Evolutionary conservation across 2,888 invertebrate genomes (phyloP), one percentile per base, ranked within the genome.

Genomic region (Cerceris rybyensis): DNA sequence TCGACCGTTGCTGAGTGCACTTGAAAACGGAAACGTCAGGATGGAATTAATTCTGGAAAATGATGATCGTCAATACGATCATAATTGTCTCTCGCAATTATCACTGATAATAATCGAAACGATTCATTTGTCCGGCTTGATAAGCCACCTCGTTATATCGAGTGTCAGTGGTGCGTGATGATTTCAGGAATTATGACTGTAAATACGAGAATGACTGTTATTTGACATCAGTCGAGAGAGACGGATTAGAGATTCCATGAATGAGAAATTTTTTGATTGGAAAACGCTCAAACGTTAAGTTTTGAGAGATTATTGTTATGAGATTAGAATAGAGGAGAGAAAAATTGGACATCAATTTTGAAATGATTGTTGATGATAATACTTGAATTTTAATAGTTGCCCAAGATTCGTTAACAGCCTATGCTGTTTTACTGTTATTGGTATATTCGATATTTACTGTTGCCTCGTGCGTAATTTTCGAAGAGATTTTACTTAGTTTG

Each of bases 351-450:
- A 14, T 8, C 39, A 59, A 58, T 64, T 66, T 58, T 14, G 13
- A 63, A 16, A 50, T 63, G 1, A 50, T 75, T 71, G 57, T 67
- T 43, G 64, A 80, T 50, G 11, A 68, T 39, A 55, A 28, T 14
- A 42, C 2, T 42, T 80, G 50, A 58, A 11, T 6, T 43, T 68
- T 63, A 52, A 68, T 61, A 71, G 54, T 69, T 70, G 49, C 54
- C 59, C 66, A 63, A 73, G 64, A 14, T 75, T 66, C 43, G 49
- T 68, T 73, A 60, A 75, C 82, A 60, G 14, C 16, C 59, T 17
- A 54, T 11, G 42, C 52, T 6, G 39, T 57, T 58, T 0, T 16
- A 55, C 52, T 60, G 59, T 78, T 83, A 52, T 41, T 49, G 49
- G 41, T 55, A 43, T 65, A 28, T 61, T 58, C 43, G 59, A 61